These are phyloP conservation scores for Hypselothyrea guttata DNA, from an alignment of 2,888 invertebrate species.

Conservation along the genomic window DNA sequence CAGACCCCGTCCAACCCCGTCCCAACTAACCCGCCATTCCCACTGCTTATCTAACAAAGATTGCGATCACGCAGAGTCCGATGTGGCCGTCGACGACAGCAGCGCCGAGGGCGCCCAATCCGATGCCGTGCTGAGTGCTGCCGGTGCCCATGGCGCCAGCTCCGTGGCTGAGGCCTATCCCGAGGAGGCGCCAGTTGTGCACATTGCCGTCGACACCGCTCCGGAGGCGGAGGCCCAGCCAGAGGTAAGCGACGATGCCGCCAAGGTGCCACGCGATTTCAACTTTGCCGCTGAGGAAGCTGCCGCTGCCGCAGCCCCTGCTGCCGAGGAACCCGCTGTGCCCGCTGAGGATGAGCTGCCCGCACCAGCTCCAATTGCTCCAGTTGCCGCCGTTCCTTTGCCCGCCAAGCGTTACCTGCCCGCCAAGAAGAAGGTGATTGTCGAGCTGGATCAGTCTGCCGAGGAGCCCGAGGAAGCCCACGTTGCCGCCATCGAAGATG, in stretches of 20 bases:
- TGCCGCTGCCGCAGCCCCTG: conserved; percentile 40
- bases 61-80: conserved; percentile 80
- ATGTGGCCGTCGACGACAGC: conserved; percentile 59
- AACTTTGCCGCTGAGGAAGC: conserved; percentile 73
- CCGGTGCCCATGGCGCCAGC: conserved; percentile 74
- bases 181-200: conserved; percentile 61
- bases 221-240: conserved; percentile 45
- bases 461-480: conserved; percentile 65
- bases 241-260: conserved; percentile 64
- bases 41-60: conserved; percentile 65
- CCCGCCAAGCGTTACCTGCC: conserved; percentile 79
- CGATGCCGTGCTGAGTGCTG: conserved; percentile 72
- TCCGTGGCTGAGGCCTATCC: conserved; percentile 82
- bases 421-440: conserved; percentile 79
- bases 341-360: conserved; percentile 66
- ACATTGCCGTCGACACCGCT: conserved; percentile 54
- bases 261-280: conserved; percentile 80
- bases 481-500: conserved; percentile 59
- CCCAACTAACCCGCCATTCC: conserved; percentile 24
- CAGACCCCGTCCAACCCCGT: conserved; percentile 15
- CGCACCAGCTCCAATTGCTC: conserved; percentile 74
- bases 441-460: conserved; percentile 78
- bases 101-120: conserved; percentile 59
- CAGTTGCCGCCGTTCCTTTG: conserved; percentile 53
- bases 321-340: conserved; percentile 38